Base-by-base conservation (phyloP, 2,888 invertebrate species). In the Drosophila eohydei region DNA sequence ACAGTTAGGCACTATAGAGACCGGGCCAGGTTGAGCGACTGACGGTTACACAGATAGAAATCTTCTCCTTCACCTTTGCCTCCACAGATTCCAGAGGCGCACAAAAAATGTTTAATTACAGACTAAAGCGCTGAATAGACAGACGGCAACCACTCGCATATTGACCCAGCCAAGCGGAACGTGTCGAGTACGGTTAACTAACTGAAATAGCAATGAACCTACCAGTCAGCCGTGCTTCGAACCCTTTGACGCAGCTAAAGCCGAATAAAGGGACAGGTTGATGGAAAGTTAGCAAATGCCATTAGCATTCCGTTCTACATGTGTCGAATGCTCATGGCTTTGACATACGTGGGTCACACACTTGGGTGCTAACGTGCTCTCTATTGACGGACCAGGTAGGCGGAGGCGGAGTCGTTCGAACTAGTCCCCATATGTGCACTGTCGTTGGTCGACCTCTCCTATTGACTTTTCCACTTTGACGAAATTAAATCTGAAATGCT, bases 401-500 rank as follows among this genome's bases (percentile, higher is more conserved):
- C 38, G 28, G 38, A 40, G 40, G 28, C 38, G 40, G 40, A 11
- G 34, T 32, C 21, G 50, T 41, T 46, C 9, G 41, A 57, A 14
- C 41, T 54, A 43, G 36, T 32, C 57, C 40, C 16, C 56, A 51
- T 61, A 44, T 34, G 63, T 44, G 32, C 21, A 43, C 40, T 58
- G 61, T 67, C 61, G 67, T 55, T 58, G 51, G 58, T 34, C 69
- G 78, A 78, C 71, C 83, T 71, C 77, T 84, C 51, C 63, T 56
- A 74, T 79, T 80, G 83, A 79, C 89, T 82, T 77, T 82, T 84
- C 72, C 67, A 80, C 83, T 81, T 79, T 81, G 74, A 72, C 69
- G 57, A 88, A 84, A 88, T 84, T 81, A 81, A 89, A 84, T 89
- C 88, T 74, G 85, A 85, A 87, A 84, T 88, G 85, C 90, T 84